Base-by-base conservation (phyloP, 1,140 invertebrate species). In the Drosophila virilis region DNA sequence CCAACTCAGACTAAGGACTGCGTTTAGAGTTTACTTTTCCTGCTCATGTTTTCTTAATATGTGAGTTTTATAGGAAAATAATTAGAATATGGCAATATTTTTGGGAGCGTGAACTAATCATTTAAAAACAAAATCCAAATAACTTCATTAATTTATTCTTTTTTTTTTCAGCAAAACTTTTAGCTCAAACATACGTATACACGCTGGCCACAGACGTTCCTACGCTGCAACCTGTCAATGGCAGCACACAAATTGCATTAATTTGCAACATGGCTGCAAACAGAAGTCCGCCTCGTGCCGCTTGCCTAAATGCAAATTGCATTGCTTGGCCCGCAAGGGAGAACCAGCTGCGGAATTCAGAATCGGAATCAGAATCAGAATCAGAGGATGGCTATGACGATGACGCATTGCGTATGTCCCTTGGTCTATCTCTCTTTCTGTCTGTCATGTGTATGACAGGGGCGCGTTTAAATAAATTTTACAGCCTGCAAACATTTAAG, bases 401-500 rank as follows among this genome's bases (percentile, higher is more conserved):
- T 86, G 82, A 86, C 83, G 82, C 83, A 86, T 88, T 86, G 78
- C 82, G 76, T 86, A 82, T 81, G 82, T 54, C 50, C 13, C 9
- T n/a, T n/a, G 33, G 32, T 13, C 8, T 2, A 9, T 1, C 37
- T 40, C 45, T 48, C 68, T 37, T 13, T 67, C 33, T 52, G 76
- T 72, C 64, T 76, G 82, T 88, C 76, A 82, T 86, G 78, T 70
- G 83, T 88, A 74, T 86, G 83, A 88, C 82, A 86, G 78, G 42
- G 48, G 38, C 82, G 83, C 78, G 82, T 82, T 86, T 86, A 86
- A 88, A 86, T 86, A 86, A 86, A 88, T 86, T 86, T 69, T 73
- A 66, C 64, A 52, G 67, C 40, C 61, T 55, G 74, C 75, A 74
- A 70, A 46, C 76, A 88, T 86, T 86, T 86, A 86, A 86, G 82